A percentile compares a stretch with the other conserved stretches of the same genome.
phyloP scores from a whole-genome alignment of 2,797 vertebrate genomes.

The Pantherophis alleghaniensis region DNA sequence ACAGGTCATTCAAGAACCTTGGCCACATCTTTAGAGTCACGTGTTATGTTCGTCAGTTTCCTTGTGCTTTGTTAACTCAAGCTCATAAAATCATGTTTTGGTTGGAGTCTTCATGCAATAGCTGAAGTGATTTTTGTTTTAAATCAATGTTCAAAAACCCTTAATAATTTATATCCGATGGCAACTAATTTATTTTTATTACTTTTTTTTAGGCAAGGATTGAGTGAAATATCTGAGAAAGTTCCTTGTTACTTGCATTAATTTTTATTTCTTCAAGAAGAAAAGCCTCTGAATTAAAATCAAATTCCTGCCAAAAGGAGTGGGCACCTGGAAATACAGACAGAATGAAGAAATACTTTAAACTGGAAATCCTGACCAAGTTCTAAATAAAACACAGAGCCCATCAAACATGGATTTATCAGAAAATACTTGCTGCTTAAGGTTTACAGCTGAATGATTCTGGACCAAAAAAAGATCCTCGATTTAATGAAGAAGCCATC shows the following conservation, averaged over 20 bases:
- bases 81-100: constrained; percentile 47
- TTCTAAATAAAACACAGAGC: constrained; percentile 54
- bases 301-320: constrained; percentile 42
- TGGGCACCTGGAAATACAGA: constrained; percentile 51
- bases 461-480: constrained; percentile 62
- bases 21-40: constrained; percentile 48
- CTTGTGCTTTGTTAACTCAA: constrained; percentile 40
- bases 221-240: constrained; percentile 58
- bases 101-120: constrained; percentile 41
- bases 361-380: constrained; percentile 63
- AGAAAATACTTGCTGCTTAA: constrained; percentile 72
- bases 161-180: constrained; percentile 44
- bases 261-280: constrained; percentile 60
- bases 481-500: constrained; percentile 67
- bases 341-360: constrained; percentile 50
- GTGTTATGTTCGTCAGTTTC: constrained; percentile 41
- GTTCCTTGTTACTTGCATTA: constrained; percentile 55
- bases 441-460: constrained; percentile 71
- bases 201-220: constrained; percentile 68
- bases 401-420: constrained; percentile 69
- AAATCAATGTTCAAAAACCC: neutral
- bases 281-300: constrained; percentile 58
- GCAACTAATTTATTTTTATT: constrained; percentile 42
- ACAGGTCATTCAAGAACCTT: constrained; percentile 23
- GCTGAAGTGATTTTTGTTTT: constrained; percentile 13